These are phyloP conservation scores for Melanotaenia duboulayi DNA, from an alignment of 2,113 vertebrate species.

Conservation along the genomic window DNA sequence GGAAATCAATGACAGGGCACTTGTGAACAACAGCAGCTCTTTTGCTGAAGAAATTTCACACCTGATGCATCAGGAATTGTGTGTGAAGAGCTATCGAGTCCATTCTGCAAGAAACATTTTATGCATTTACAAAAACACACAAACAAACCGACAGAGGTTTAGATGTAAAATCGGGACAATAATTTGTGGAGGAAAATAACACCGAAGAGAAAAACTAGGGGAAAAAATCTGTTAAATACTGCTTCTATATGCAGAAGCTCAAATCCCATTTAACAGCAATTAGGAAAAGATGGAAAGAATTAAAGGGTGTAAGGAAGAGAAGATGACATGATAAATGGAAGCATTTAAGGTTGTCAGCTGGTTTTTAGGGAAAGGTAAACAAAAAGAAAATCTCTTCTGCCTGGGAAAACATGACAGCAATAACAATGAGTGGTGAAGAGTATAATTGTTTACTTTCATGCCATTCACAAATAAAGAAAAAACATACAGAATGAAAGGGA, in stretches of 20 bases:
- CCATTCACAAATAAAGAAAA: neutral
- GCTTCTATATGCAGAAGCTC: slow-evolving; percentile 28
- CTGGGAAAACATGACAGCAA: slow-evolving; percentile 6
- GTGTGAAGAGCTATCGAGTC: slow-evolving; percentile 27
- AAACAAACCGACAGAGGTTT: slow-evolving; percentile 21
- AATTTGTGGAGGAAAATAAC: slow-evolving; percentile 13
- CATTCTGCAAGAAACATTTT: slow-evolving; percentile 5
- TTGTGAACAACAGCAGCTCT: slow-evolving; percentile 15
- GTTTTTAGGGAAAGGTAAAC: slow-evolving; percentile 8
- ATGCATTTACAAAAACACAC: slow-evolving; percentile 3
- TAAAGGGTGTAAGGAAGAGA: slow-evolving; percentile 10
- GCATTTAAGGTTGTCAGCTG: neutral
- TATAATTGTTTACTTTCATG: neutral
- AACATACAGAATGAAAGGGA: neutral
- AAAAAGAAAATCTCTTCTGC: slow-evolving; percentile 1
- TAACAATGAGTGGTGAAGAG: slow-evolving; percentile 13
- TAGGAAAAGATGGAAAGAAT: slow-evolving; percentile 19
- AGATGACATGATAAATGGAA: slow-evolving; percentile 34
- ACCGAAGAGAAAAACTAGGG: slow-evolving; percentile 18
- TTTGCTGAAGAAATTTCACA: slow-evolving; percentile 14
- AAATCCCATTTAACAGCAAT: slow-evolving; percentile 55
- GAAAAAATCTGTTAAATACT: slow-evolving; percentile 26
- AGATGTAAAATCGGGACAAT: slow-evolving; percentile 36
- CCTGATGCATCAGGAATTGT: slow-evolving; percentile 34
- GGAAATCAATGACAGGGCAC: neutral